Percentiles rank a stretch among this genome's conserved stretches.
phyloP scores from a whole-genome alignment of 1,140 invertebrate genomes.

The Neelides sp. region DNA sequence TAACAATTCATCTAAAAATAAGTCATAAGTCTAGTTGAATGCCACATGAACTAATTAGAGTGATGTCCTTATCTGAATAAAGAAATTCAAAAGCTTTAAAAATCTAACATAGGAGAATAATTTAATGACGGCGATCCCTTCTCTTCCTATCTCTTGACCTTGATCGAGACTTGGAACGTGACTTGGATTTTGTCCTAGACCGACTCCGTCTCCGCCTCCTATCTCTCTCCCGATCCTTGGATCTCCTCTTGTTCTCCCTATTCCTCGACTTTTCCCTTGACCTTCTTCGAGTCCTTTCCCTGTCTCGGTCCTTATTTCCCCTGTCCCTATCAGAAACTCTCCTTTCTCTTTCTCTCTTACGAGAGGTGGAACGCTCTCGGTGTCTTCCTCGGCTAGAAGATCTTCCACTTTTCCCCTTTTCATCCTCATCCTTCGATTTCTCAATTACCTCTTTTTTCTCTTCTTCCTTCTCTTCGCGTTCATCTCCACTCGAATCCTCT shows the following conservation, averaged over 20 bases:
- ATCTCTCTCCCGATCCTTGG: background rate
- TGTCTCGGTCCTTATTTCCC: background rate
- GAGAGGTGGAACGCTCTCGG: no score
- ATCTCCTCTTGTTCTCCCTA: conserved; percentile 4
- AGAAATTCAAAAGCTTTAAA: no score
- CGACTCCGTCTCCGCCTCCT: background rate
- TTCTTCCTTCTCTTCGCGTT: conserved; percentile 9
- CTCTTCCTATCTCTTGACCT: background rate
- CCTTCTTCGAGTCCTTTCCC: background rate
- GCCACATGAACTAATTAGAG: no score
- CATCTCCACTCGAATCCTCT: conserved; percentile 22
- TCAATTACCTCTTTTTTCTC: conserved; percentile 1
- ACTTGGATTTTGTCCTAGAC: conserved; percentile 1
- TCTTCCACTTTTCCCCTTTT: no score
- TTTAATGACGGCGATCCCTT: background rate
- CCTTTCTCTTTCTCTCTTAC: background rate
- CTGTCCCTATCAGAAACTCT: background rate
- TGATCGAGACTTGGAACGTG: no score
- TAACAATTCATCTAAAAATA: no score
- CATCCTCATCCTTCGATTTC: no score
- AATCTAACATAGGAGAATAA: no score
- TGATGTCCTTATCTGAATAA: no score
- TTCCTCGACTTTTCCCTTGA: background rate
- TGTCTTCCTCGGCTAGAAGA: no score
- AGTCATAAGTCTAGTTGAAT: no score